These are phyloP conservation scores for Momotus momota DNA, from an alignment of 2,797 vertebrate genomes.

Conservation along the genomic window DNA sequence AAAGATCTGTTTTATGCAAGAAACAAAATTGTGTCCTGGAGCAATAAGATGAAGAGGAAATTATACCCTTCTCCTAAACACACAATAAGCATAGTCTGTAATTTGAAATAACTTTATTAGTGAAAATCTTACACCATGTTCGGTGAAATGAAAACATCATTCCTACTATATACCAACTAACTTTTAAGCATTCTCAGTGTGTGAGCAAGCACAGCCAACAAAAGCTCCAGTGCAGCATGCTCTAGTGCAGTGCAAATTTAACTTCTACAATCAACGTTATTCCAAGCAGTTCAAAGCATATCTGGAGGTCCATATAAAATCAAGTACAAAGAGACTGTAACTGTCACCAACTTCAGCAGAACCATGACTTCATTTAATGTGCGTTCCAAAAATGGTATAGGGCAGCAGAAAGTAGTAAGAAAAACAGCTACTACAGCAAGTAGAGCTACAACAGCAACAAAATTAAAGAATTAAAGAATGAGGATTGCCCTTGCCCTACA, in stretches of 20 bases:
- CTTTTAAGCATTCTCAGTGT: not conserved
- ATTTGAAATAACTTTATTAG: slow-evolving; percentile 7
- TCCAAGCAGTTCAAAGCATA: not conserved
- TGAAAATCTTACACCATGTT: not conserved
- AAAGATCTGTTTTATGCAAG: not conserved
- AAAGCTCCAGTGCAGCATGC: not conserved
- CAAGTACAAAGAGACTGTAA: not conserved
- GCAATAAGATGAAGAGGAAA: not conserved
- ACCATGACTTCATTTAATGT: not conserved
- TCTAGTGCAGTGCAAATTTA: not conserved
- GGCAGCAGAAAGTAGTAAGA: not conserved
- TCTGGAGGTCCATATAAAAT: not conserved
- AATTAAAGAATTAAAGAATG: not conserved
- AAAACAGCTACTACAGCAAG: not conserved
- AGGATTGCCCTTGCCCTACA: not conserved
- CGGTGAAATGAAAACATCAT: not conserved
- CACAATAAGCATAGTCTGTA: not conserved
- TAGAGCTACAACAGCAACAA: not conserved
- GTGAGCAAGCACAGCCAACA: not conserved
- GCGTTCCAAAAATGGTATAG: not conserved
- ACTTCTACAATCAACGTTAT: not conserved
- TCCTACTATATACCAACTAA: not conserved
- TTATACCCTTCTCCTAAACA: not conserved
- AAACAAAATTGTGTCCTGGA: not conserved
- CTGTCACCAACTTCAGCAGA: not conserved